Percentiles rank a stretch among this genome's conserved stretches.
These are phyloP conservation scores for Acomys russatus DNA, from an alignment of 2,797 vertebrate species.

Conservation along the genomic window DNA sequence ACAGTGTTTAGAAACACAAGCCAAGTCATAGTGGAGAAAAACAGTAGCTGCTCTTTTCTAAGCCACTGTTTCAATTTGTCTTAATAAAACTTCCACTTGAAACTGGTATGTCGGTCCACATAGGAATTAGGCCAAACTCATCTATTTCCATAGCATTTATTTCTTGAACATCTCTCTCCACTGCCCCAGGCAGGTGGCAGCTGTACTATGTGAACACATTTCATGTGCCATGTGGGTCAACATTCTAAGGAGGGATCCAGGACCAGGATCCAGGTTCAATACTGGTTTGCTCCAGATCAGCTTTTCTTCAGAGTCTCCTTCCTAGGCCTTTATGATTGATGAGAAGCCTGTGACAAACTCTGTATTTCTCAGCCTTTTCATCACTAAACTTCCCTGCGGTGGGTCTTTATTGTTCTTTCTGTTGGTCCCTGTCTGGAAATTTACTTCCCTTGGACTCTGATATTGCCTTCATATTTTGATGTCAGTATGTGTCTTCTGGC, in stretches of 20 bases:
- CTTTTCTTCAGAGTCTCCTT: neutral
- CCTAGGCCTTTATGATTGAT: too few species aligned
- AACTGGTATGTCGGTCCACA: neutral
- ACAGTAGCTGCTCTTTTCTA: neutral
- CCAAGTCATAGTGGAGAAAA: neutral
- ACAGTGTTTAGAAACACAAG: neutral
- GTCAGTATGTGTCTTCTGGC: neutral
- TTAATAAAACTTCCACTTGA: conserved; percentile 9
- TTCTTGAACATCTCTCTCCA: neutral
- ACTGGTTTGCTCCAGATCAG: neutral
- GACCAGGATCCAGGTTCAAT: fast-evolving
- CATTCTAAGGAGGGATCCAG: neutral
- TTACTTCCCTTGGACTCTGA: neutral
- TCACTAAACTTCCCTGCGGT: neutral
- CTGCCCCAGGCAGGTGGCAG: neutral
- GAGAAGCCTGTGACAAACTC: neutral
- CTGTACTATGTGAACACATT: neutral
- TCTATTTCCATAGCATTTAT: neutral
- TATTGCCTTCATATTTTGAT: neutral
- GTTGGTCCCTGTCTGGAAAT: neutral
- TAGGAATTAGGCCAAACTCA: neutral
- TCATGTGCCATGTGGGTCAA: neutral
- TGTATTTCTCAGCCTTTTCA: neutral
- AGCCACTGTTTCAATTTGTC: neutral
- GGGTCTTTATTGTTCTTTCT: neutral